Evolutionary conservation across 2,113 vertebrate species (phyloP), one percentile per base, ranked within the genome.

Genomic region (Oxygymnocypris stewartii): DNA sequence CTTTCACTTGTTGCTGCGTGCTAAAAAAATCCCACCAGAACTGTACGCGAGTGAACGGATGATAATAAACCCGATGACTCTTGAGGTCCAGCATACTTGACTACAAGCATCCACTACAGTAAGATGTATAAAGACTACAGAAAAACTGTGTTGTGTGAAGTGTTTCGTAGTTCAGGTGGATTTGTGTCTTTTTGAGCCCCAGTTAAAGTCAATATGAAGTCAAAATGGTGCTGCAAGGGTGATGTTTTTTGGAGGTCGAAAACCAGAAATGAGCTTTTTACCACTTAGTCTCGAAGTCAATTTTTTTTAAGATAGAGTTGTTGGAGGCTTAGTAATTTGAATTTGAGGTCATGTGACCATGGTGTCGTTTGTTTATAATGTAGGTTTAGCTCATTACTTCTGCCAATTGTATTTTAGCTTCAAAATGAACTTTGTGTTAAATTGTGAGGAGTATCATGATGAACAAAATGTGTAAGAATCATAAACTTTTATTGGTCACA

Each of bases 1-100:
- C 71, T 40, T 85, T 90, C 88, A 90, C 93, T 92, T 90, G 87
- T 93, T 90, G 84, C 35, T 71, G 87, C 90, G 82, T 75, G 87
- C 91, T 92, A 89, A 88, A 88, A 87, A 88, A 85, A 88, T 84
- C 84, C 91, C 57, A 86, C 87, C 85, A 63, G 54, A 42, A 49
- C 42, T 59, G 42, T 57, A 89, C 16, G 88, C 88, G 86, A 93
- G 91, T 80, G 13, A 20, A 78, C 13, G 28, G 61, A 42, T 40
- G 79, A 37, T 40, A 69, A 85, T 31, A 37, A 79, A 79, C 37
- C 44, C 0, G 16, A 65, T 65, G 79, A 47, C 79, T 25, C 79
- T 65, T 4, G 35, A 18, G 44, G 44, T 69, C 25, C 10, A 6
- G 10, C 61, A 7, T 16, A 31, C 40, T 80, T 2, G 20, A 20